Evolutionary conservation across 2,797 vertebrate genomes (phyloP).

Genomic region (Pangasius djambal): DNA sequence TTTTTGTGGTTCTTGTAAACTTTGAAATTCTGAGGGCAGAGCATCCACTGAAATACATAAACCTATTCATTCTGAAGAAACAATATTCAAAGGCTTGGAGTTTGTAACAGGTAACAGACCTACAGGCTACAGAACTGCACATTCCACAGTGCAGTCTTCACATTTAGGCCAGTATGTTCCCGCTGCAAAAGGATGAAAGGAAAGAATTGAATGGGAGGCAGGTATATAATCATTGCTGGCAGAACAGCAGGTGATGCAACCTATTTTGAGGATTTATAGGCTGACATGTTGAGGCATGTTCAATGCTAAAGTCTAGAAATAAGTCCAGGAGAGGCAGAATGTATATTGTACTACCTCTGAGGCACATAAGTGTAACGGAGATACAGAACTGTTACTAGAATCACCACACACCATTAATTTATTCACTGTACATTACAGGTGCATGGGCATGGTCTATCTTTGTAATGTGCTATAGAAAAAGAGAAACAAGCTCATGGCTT

Average conservation of each 20-base stretch:
- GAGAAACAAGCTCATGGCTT: neutral
- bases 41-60: neutral
- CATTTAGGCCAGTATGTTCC: conserved; percentile 43
- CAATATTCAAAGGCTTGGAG: neutral
- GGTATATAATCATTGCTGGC: conserved; percentile 58
- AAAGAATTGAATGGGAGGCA: conserved; percentile 54
- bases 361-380: neutral
- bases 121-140: conserved; percentile 17
- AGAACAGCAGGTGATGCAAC: conserved; percentile 55
- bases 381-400: neutral
- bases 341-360: conserved; percentile 4
- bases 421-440: neutral
- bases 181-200: conserved; percentile 52
- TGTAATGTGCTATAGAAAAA: neutral
- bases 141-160: conserved; percentile 37
- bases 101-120: conserved; percentile 30
- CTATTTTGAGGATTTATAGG: conserved; percentile 55
- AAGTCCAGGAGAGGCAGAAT: conserved; percentile 22
- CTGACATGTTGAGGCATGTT: conserved; percentile 53
- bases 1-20: neutral
- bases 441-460: neutral
- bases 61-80: conserved; percentile 15
- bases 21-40: neutral
- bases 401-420: conserved; percentile 1
- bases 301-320: conserved; percentile 28